A percentile compares a stretch with the other conserved stretches of the same genome.
Evolutionary conservation across 2,888 invertebrate species (phyloP).

Genomic region (Apoda limacodes): DNA sequence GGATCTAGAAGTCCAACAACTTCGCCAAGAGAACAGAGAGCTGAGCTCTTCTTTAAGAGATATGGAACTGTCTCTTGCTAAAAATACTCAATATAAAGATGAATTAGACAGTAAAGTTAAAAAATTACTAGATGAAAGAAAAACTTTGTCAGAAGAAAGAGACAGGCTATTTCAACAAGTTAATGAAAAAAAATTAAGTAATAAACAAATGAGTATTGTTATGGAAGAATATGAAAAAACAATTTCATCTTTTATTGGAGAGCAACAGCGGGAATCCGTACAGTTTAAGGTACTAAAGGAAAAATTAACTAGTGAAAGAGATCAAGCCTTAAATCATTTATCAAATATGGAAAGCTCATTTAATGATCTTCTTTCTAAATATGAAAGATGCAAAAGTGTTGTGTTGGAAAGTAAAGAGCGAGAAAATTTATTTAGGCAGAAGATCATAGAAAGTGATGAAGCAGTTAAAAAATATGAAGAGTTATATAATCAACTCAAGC

Average conservation of each 20-base stretch:
- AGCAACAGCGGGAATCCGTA: conserved; percentile 75
- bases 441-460: conserved; percentile 75
- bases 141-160: conserved; percentile 36
- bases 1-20: conserved; percentile 46
- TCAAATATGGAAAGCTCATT: conserved; percentile 72
- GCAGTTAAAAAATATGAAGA: conserved; percentile 80
- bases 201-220: conserved; percentile 73
- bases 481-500: conserved; percentile 85
- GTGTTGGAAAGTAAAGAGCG: conserved; percentile 63
- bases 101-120: conserved; percentile 41
- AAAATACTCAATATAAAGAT: conserved; percentile 35
- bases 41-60: conserved; percentile 44
- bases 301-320: conserved; percentile 64
- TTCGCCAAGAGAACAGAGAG: conserved; percentile 50
- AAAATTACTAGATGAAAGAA: conserved; percentile 44
- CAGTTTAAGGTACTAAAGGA: conserved; percentile 53
- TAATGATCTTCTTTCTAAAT: conserved; percentile 72
- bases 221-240: conserved; percentile 85
- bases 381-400: conserved; percentile 72
- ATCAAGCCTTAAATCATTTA: conserved; percentile 70
- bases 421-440: conserved; percentile 76
- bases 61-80: conserved; percentile 37
- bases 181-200: conserved; percentile 43
- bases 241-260: conserved; percentile 78
- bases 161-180: conserved; percentile 43